A percentile compares a stretch with the other conserved stretches of the same genome.
phyloP scores from a whole-genome alignment of 2,888 invertebrate genomes.

The Cryptophagus acutangulus region DNA sequence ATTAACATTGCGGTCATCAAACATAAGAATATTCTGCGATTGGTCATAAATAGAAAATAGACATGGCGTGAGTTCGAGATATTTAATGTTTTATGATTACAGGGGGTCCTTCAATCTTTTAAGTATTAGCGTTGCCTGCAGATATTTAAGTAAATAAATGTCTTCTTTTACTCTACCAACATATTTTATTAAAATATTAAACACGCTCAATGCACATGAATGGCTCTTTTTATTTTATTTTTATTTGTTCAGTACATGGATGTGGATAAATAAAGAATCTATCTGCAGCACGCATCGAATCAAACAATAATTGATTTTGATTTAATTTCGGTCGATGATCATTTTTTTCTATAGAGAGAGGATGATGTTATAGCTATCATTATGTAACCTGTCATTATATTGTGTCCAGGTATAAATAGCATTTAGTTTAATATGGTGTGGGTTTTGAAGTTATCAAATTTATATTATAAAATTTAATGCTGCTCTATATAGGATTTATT shows the following conservation, averaged over 20 bases:
- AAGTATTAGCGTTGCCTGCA: slow-evolving; percentile 22
- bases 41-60: no score
- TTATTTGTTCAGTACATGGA: no score
- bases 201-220: no score
- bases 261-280: no score
- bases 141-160: slow-evolving; percentile 24
- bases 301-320: no score
- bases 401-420: slow-evolving; percentile 5
- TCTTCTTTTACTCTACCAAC: slow-evolving; percentile 20
- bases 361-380: slow-evolving; percentile 32
- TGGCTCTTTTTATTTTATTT: no score
- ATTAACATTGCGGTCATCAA: no score
- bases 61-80: slow-evolving; percentile 21
- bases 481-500: slow-evolving; percentile 28
- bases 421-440: no score
- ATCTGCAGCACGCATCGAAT: no score
- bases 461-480: slow-evolving; percentile 17
- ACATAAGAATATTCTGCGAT: neutral
- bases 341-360: no score
- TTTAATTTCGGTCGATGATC: no score
- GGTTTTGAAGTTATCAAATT: slow-evolving; percentile 7
- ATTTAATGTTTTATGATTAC: slow-evolving; percentile 18
- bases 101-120: slow-evolving; percentile 22
- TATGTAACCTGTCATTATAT: slow-evolving; percentile 28
- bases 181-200: slow-evolving; percentile 18